Percentiles rank a stretch among this genome's conserved stretches.
phyloP scores from a whole-genome alignment of 2,113 vertebrate genomes.

The Hymenochirus boettgeri region DNA sequence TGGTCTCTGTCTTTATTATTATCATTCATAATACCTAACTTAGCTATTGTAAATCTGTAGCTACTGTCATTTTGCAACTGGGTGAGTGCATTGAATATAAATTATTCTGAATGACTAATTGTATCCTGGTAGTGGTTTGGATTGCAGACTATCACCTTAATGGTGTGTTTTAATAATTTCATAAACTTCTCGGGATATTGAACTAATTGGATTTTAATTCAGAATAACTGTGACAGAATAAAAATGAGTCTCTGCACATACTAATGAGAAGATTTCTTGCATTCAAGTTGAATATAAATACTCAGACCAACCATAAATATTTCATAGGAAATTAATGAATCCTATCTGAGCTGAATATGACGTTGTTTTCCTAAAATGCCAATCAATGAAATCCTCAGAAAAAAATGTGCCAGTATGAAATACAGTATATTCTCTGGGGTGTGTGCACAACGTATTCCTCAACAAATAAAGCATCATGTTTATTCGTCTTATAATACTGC shows the following conservation, averaged over 20 bases:
- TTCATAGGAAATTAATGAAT: constrained; percentile 82
- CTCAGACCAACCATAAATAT: constrained; percentile 80
- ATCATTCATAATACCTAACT: no score
- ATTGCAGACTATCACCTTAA: constrained; percentile 53
- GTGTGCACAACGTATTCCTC: neutral
- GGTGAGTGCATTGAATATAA: constrained; percentile 30
- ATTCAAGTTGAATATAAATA: constrained; percentile 77
- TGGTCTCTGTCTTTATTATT: no score
- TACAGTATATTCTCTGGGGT: constrained; percentile 6
- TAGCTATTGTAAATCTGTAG: neutral
- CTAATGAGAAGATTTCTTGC: constrained; percentile 91
- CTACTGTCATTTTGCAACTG: constrained; percentile 11
- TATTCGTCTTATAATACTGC: no score
- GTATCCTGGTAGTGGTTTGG: constrained; percentile 43
- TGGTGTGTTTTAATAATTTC: constrained; percentile 72
- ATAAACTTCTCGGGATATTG: constrained; percentile 73
- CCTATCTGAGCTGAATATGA: constrained; percentile 62
- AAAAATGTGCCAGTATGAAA: constrained; percentile 38
- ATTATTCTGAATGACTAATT: constrained; percentile 32
- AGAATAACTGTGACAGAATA: constrained; percentile 75
- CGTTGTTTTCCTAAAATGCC: constrained; percentile 63
- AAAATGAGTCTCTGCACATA: constrained; percentile 86
- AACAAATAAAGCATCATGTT: no score
- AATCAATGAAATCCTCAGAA: constrained; percentile 56
- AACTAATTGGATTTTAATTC: constrained; percentile 84